These are phyloP conservation scores for Brachyrhaphis roseni DNA, from an alignment of 2,797 vertebrate genomes.

Conservation along the genomic window DNA sequence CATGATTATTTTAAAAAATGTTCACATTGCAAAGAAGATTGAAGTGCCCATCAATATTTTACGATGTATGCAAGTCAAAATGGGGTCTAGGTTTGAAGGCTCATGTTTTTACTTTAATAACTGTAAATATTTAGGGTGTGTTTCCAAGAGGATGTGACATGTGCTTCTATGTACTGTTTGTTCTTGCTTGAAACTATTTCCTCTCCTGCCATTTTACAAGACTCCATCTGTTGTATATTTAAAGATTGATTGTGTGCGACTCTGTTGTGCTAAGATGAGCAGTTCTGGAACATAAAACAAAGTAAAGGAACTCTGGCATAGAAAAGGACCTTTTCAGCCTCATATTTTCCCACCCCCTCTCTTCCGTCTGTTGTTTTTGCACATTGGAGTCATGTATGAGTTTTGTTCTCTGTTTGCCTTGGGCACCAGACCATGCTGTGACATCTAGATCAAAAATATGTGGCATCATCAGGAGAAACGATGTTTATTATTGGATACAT, in stretches of 20 bases:
- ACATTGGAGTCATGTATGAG: background rate
- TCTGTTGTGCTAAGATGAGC: constrained; percentile 27
- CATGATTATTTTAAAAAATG: background rate
- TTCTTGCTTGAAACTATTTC: constrained; percentile 3
- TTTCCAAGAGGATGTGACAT: background rate
- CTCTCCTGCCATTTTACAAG: constrained; percentile 5
- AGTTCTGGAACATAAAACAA: constrained; percentile 16
- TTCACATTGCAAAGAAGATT: constrained; percentile 3
- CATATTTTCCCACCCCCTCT: no score
- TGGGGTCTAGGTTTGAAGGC: background rate
- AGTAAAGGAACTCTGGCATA: constrained; percentile 3
- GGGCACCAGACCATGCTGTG: background rate
- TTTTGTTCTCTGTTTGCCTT: background rate
- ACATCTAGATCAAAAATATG: background rate
- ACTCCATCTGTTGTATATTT: constrained; percentile 27
- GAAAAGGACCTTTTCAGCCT: background rate
- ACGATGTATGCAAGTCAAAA: background rate
- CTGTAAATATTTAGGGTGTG: constrained; percentile 9
- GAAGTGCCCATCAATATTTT: constrained; percentile 4
- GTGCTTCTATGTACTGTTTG: constrained; percentile 6
- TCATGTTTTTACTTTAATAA: background rate
- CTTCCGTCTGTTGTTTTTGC: background rate
- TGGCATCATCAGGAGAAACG: background rate
- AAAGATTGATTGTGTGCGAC: constrained; percentile 49
- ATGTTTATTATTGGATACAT: background rate